Evolutionary conservation across 1,140 invertebrate species (phyloP), one percentile per base, ranked within the genome.

Genomic region (Pissodes strobi): DNA sequence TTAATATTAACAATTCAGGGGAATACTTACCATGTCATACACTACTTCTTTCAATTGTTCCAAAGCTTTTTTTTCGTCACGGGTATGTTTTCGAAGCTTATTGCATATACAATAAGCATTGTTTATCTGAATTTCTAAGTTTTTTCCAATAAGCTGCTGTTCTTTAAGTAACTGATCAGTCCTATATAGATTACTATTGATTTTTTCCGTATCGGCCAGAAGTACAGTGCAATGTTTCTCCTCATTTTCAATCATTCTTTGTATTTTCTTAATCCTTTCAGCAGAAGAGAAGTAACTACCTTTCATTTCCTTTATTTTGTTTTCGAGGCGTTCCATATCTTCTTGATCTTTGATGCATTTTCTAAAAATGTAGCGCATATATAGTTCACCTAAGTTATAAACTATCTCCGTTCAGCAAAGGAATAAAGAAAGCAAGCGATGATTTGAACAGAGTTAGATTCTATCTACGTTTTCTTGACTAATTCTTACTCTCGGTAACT

Each of bases 11-110:
- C n/a, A n/a, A n/a, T n/a, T n/a, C n/a, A n/a, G n/a, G n/a, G n/a
- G n/a, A n/a, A n/a, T n/a, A n/a, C n/a, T n/a, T n/a, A n/a, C n/a
- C n/a, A n/a, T n/a, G n/a, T n/a, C n/a, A n/a, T n/a, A n/a, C 0
- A 77, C 64, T 1, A 69, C 22, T 45, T 82, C 77, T 43, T 78
- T 80, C 41, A 77, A 78, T 12, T 75, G 72, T 0, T 68, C 69
- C 1, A 83, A 51, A 5, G 74, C 37, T 60, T 79, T 79, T 13
- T 79, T 70, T 19, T 68, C 45, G 1, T 61, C 48, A 17, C 62
- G 57, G 6, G 69, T 70, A 41, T 70, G 63, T 57, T 73, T 74
- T 15, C 70, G 41, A 6, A 77, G 46, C 25, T 71, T 66, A 17
- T 64, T 65, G n/a, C 55, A 67, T 13, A 68, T 59, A 15, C 48